Evolutionary conservation across 2,113 vertebrate genomes (phyloP), one percentile per base, ranked within the genome.

Genomic region (Oceanodroma tethys): DNA sequence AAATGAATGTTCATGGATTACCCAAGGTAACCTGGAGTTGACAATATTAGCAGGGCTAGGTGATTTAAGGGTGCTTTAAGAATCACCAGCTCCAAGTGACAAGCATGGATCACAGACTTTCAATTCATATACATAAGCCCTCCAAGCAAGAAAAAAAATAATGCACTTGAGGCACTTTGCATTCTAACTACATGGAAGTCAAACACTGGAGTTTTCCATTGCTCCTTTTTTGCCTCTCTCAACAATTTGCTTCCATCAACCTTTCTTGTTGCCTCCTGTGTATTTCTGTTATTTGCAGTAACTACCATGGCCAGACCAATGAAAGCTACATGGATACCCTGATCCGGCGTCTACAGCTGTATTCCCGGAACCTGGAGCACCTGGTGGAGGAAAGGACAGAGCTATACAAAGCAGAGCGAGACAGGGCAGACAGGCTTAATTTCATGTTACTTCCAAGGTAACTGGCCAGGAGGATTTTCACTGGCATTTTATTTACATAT

Each of bases 241-340:
- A 90, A 29, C 36, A 52, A 66, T 40, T 10, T 74, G n/a, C n/a
- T 58, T 80, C 63, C 38, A n/a, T 72, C 38, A 83, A 7, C 30
- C 29, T 72, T 79, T 56, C 50, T 60, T 81, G 18, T 65, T 95
- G 53, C 9, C 15, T 81, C 21, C 59, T 79, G n/a, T 67, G 32
- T 74, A 42, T 87, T 93, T 87, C 42, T 90, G 34, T 81, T 92
- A 29, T 74, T 82, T 3, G 4, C 96, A 99, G 99, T 95, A 99
- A 99, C 94, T 98, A 99, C 81, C 99, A 99, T 53, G 99, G 99
- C 93, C 98, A 99, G 89, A 99, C 97, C 86, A 99, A 97, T 60
- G 99, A 99, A 97, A 99, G 98, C 34, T 99, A 99, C 96, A 99
- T 99, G 99, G 99, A 99, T 96, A 99, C 99, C 59, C 98, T 99